Evolutionary conservation across 2,888 invertebrate genomes (phyloP).

Genomic region (Pimpla rufipes): DNA sequence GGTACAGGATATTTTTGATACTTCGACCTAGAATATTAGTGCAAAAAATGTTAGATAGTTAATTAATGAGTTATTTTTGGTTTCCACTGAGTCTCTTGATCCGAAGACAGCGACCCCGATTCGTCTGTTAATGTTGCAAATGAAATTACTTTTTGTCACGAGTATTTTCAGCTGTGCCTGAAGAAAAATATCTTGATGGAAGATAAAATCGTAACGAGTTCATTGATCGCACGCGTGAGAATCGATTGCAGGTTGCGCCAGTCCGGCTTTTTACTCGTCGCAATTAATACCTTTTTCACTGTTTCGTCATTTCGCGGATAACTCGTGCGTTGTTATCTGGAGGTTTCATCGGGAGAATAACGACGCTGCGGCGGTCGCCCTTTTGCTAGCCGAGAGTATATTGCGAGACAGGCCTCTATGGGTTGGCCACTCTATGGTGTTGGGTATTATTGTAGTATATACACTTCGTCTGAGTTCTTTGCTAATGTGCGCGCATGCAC

Average conservation of each 20-base stretch:
- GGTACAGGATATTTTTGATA: background rate
- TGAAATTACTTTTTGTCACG: background rate
- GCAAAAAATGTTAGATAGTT: background rate
- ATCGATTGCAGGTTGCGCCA: conserved; percentile 34
- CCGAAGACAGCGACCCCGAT: background rate
- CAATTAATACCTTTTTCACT: conserved; percentile 17
- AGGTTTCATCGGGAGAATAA: conserved; percentile 39
- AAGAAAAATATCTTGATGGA: background rate
- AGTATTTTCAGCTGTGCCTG: background rate
- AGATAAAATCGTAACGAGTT: background rate
- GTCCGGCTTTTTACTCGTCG: background rate
- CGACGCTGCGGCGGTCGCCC: conserved; percentile 34
- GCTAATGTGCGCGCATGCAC: background rate
- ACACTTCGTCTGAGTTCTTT: background rate
- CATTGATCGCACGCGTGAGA: background rate
- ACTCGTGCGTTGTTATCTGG: conserved; percentile 50
- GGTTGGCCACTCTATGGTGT: too few relatives aligned
- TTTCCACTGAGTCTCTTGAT: too few relatives aligned
- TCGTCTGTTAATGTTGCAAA: background rate
- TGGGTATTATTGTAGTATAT: background rate
- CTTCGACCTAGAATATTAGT: background rate
- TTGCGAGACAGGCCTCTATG: conserved; percentile 26
- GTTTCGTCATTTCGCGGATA: conserved; percentile 44
- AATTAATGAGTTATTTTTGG: too few relatives aligned
- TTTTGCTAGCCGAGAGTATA: conserved; percentile 7